phyloP scores from a whole-genome alignment of 2,888 invertebrate genomes.

The Acleris laterana region DNA sequence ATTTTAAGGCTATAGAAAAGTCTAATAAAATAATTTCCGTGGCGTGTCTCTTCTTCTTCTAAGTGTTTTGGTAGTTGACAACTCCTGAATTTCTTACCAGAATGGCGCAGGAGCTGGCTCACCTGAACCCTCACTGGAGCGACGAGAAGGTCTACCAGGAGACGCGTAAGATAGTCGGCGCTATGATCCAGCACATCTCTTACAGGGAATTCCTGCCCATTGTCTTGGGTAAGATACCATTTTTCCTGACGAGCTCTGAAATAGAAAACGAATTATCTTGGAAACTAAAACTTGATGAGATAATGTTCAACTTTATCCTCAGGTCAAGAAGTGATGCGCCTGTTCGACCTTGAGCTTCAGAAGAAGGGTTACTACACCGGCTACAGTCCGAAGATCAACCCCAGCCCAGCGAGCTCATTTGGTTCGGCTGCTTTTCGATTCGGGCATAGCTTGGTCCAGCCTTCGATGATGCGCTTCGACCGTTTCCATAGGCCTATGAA shows the following conservation, averaged over 20 bases:
- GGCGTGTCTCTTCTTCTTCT: too few species aligned
- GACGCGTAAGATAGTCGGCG: constrained; percentile 91
- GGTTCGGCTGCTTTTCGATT: constrained; percentile 93
- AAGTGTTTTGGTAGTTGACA: too few species aligned
- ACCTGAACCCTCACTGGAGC: constrained; percentile 93
- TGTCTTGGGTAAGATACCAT: constrained; percentile 85
- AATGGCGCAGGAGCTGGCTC: constrained; percentile 88
- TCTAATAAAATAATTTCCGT: too few species aligned
- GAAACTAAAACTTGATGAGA: background rate
- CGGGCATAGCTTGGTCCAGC: constrained; percentile 94
- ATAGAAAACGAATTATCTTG: too few species aligned
- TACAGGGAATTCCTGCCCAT: constrained; percentile 93
- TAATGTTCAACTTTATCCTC: constrained; percentile 20
- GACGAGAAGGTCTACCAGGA: constrained; percentile 95
- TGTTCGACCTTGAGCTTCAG: constrained; percentile 89
- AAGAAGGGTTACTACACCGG: constrained; percentile 88
- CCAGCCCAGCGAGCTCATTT: constrained; percentile 91
- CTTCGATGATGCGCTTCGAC: constrained; percentile 89
- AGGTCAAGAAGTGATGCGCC: constrained; percentile 89
- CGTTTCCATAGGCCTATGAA: constrained; percentile 87
- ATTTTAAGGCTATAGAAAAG: too few species aligned
- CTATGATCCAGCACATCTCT: constrained; percentile 92
- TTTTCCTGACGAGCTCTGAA: background rate
- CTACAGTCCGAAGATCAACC: constrained; percentile 88
- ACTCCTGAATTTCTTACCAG: constrained; percentile 63